phyloP scores from a whole-genome alignment of 2,113 vertebrate species.

The Ochotona princeps region DNA sequence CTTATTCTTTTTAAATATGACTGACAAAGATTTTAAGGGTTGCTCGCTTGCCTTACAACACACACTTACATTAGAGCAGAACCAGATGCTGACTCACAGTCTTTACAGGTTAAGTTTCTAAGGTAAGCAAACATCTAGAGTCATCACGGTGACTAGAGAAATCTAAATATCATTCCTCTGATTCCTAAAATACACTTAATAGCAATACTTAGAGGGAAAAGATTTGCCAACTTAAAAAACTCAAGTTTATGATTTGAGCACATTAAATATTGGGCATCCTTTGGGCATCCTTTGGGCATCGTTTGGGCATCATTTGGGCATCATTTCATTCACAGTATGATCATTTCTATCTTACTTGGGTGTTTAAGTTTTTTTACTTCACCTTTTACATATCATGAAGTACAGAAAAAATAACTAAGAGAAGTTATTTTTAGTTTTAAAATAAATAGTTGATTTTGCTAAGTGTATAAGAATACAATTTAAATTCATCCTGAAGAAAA shows the following conservation, averaged over 20 bases:
- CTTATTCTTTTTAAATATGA: neutral
- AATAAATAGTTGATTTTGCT: constrained; percentile 15
- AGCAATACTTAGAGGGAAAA: neutral
- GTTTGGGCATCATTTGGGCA: too few species aligned
- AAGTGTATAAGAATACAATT: neutral
- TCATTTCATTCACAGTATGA: neutral
- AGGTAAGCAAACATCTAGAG: neutral
- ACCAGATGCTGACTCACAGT: neutral
- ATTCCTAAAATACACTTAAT: neutral
- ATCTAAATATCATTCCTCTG: neutral
- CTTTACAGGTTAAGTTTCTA: constrained; percentile 29
- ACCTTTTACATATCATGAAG: neutral
- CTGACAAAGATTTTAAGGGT: neutral
- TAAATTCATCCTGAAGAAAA: neutral
- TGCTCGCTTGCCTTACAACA: neutral
- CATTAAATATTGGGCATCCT: neutral
- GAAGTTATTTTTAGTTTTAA: neutral
- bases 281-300: too few species aligned
- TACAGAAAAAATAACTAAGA: neutral
- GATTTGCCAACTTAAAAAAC: neutral
- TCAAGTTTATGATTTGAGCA: neutral
- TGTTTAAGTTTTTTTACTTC: neutral
- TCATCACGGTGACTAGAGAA: neutral
- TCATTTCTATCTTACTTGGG: neutral
- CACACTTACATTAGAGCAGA: neutral